Evolutionary conservation across 2,797 vertebrate genomes (phyloP).

Genomic region (Harpagifer antarcticus): DNA sequence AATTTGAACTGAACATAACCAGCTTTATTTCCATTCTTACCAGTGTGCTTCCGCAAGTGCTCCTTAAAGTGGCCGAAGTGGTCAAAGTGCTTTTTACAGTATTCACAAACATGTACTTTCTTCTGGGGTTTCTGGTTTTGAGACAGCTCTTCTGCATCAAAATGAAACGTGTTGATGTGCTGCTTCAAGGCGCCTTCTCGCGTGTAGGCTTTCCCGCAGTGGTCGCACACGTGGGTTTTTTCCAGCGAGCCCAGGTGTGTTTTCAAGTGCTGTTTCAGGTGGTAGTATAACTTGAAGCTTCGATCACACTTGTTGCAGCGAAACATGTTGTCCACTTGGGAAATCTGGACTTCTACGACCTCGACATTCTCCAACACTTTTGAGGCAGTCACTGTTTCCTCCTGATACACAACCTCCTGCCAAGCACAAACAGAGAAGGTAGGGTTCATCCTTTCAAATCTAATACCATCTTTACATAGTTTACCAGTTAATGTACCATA

Average conservation of each 20-base stretch:
- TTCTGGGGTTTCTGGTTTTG: conserved; percentile 93
- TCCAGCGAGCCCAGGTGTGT: conserved; percentile 86
- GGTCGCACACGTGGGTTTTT: conserved; percentile 92
- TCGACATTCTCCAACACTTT: conserved; percentile 96
- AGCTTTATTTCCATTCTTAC: conserved; percentile 76
- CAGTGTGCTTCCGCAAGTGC: conserved; percentile 97
- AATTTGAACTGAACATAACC: neutral
- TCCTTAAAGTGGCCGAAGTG: conserved; percentile 99
- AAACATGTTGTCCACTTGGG: conserved; percentile 95
- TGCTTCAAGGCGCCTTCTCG: conserved; percentile 96
- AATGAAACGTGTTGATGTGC: conserved; percentile 93
- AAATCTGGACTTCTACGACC: conserved; percentile 97
- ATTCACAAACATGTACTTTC: conserved; percentile 97
- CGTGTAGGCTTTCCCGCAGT: conserved; percentile 95
- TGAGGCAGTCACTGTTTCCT: conserved; percentile 86
- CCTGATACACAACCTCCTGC: conserved; percentile 84
- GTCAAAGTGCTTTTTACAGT: conserved; percentile 97
- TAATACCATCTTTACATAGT: neutral
- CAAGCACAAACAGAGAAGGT: conserved; percentile 16
- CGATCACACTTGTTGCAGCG: conserved; percentile 97
- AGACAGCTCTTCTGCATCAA: conserved; percentile 91
- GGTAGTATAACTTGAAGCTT: conserved; percentile 97
- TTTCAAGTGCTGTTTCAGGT: conserved; percentile 99
- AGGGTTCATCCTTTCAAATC: conserved; percentile 5
- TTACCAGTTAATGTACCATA: neutral